These are phyloP conservation scores for Stomatorhinus ivindoensis DNA, from an alignment of 2,113 vertebrate species.

Conservation along the genomic window DNA sequence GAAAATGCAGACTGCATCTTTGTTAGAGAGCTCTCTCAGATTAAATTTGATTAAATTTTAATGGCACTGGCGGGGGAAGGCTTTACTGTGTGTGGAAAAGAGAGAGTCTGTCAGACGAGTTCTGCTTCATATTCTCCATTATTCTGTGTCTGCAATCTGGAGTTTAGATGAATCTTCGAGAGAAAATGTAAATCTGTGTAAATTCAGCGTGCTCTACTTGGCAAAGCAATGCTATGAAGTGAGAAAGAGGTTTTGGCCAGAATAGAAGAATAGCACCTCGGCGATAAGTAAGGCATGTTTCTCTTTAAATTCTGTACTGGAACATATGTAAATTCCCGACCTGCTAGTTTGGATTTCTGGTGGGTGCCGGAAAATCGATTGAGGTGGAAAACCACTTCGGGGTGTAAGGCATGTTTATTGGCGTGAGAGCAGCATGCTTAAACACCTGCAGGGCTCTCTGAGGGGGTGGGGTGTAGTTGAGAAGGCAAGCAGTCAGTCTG, in stretches of 20 bases:
- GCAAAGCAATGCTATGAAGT: neutral
- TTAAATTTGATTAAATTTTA: neutral
- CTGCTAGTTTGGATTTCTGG: neutral
- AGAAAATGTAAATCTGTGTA: neutral
- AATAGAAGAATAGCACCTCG: neutral
- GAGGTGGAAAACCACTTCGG: neutral
- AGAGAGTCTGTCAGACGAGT: neutral
- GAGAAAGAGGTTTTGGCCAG: neutral
- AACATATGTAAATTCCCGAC: neutral
- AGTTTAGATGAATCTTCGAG: neutral
- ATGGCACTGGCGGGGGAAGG: neutral
- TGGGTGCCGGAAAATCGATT: neutral
- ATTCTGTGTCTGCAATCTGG: neutral
- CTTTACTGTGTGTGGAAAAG: neutral
- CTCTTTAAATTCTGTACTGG: neutral
- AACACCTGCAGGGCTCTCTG: neutral
- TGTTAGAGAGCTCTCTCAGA: neutral
- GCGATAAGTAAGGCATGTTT: neutral
- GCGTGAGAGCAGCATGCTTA: neutral
- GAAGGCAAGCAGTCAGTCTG: neutral
- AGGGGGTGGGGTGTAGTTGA: neutral
- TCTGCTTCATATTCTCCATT: neutral
- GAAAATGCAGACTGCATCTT: neutral
- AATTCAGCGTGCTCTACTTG: neutral
- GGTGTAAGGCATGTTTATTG: neutral